A percentile compares a stretch with the other conserved stretches of the same genome.
phyloP scores from a whole-genome alignment of 2,888 invertebrate genomes.

The Hyposoter dolosus region DNA sequence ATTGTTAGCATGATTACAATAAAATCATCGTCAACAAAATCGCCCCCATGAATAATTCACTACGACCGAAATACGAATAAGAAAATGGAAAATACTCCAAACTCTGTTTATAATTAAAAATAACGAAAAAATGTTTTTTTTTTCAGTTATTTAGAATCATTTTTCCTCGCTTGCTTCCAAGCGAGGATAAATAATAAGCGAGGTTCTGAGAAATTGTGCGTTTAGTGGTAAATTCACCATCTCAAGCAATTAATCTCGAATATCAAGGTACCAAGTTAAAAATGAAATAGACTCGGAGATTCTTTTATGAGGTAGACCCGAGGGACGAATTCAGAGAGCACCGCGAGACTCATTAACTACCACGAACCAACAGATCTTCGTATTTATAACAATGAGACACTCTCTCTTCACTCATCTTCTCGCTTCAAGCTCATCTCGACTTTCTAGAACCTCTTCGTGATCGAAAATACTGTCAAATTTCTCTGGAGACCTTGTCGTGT shows the following conservation, averaged over 20 bases:
- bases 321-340: constrained; percentile 39
- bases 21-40: background rate
- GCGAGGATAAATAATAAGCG: too few species aligned
- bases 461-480: constrained; percentile 37
- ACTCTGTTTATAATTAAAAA: background rate
- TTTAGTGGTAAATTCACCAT: constrained; percentile 31
- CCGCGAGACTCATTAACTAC: constrained; percentile 25
- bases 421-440: constrained; percentile 3
- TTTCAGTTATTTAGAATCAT: background rate
- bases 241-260: constrained; percentile 46
- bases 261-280: constrained; percentile 18
- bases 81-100: background rate
- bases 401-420: constrained; percentile 1
- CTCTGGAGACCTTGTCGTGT: constrained; percentile 10
- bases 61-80: background rate
- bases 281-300: constrained; percentile 24
- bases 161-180: background rate
- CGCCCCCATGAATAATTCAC: background rate
- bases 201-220: constrained; percentile 33
- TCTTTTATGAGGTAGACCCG: background rate
- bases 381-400: constrained; percentile 27
- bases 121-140: background rate
- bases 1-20: background rate
- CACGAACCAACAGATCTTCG: background rate
- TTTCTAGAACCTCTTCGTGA: background rate